Base-by-base conservation (phyloP, 2,797 vertebrate species). In the Platyrinchus mystaceus region DNA sequence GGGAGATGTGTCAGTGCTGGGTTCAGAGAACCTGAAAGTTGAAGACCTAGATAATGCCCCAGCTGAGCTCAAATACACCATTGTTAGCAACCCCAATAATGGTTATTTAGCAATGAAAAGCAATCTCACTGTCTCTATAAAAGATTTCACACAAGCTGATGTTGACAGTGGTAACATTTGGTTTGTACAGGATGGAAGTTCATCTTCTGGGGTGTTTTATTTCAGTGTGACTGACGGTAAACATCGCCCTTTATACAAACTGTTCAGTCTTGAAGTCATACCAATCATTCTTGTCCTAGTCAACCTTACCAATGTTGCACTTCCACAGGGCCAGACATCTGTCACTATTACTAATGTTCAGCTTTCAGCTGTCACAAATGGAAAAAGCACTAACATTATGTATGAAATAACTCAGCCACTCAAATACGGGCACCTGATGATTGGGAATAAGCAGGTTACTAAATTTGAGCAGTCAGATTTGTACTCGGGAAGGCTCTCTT, bases 211-310 rank as follows among this genome's bases (percentile, higher is more conserved):
- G 6, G 98, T 98, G 9, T 99, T 99, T 94, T 99, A 99, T 97
- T 99, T 99, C 77, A 99, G 98, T 9, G 98, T 99, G 84, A 99
- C 98, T 2, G 99, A 99, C 50, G 98, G 99, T n/a, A 97, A 98
- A 73, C 99, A 99, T 82, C 97, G 97, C 75, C 99, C 99, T 8
- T 96, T 99, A 71, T 99, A 99, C 96, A 99, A 99, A 96, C 98
- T 99, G 4, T 99, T 99, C 78, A 98, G 98, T 92, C 93, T 99
- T 52, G 98, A 99, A 55, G 98, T 99, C 47, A 96, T 94, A 55
- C 97, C 98, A 58, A 96, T 99, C 9, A 77, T 97, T 18, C 96
- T 99, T 94, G 98, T 97, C 23, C 80, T 99, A 12, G 95, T 98
- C 81, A 99, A 99, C 95, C 97, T 97, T 93, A 98, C 98, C 21